These are phyloP conservation scores for Leptodactylus fuscus DNA, from an alignment of 2,113 vertebrate species.

Conservation along the genomic window DNA sequence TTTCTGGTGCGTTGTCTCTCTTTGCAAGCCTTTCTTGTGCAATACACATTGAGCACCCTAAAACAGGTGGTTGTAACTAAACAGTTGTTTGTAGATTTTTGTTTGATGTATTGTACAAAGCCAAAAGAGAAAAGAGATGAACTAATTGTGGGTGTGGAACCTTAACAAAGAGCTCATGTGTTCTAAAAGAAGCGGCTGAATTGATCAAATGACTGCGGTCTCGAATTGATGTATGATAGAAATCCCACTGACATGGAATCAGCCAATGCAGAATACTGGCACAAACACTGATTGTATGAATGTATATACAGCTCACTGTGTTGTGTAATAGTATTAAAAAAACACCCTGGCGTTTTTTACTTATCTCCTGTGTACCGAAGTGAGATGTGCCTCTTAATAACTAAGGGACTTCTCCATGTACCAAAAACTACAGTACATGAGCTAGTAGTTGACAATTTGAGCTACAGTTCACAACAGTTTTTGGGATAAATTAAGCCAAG, in stretches of 20 bases:
- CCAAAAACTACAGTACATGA: no score
- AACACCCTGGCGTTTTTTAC: neutral
- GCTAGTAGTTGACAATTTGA: no score
- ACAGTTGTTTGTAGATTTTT: neutral
- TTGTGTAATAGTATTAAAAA: slow-evolving; percentile 7
- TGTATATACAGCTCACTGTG: slow-evolving; percentile 51
- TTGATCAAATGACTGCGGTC: slow-evolving; percentile 54
- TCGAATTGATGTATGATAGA: neutral
- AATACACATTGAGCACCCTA: neutral
- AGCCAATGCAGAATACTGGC: slow-evolving; percentile 31
- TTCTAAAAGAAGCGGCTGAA: slow-evolving; percentile 50
- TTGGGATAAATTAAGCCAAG: no score
- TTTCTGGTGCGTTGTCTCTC: no score
- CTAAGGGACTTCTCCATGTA: no score
- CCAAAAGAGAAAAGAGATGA: slow-evolving; percentile 46
- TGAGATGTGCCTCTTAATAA: no score
- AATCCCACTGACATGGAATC: slow-evolving; percentile 58
- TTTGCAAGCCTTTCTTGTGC: neutral
- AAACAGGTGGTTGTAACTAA: slow-evolving; percentile 4
- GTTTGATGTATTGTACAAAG: slow-evolving; percentile 6
- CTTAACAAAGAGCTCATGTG: slow-evolving; percentile 53
- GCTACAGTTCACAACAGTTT: no score
- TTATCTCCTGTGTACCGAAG: no score
- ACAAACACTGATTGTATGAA: slow-evolving; percentile 39
- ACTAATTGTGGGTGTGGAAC: slow-evolving; percentile 61